Evolutionary conservation across 92 coral and sea anemone species (phyloP).

Genomic region (Siderastrea siderea): DNA sequence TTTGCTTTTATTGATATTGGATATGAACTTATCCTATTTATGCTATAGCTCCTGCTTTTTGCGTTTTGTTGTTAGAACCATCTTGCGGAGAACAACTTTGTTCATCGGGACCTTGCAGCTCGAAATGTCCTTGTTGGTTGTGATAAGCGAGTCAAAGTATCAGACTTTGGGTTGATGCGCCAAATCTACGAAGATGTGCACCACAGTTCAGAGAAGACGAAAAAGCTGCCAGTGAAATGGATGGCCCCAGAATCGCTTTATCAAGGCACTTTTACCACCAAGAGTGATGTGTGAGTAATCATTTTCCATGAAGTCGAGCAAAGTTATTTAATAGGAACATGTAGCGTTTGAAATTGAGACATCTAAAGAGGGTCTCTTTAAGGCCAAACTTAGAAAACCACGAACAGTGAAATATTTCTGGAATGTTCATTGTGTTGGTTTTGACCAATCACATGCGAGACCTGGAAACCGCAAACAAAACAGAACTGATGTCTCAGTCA

Average conservation of each 20-base stretch:
- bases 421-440: no score
- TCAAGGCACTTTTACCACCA: constrained; percentile 77
- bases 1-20: neutral
- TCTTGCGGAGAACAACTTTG: neutral
- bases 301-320: no score
- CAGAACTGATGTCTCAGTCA: no score
- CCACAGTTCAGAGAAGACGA: constrained; percentile 17
- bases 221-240: constrained; percentile 64
- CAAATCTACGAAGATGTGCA: constrained; percentile 14
- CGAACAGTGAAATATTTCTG: no score
- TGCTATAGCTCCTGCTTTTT: neutral
- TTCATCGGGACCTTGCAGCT: constrained; percentile 16
- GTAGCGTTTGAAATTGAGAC: no score
- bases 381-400: no score
- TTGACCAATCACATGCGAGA: no score
- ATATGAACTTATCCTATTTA: no score
- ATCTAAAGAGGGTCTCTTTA: no score
- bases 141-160: constrained; percentile 9
- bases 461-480: no score
- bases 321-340: no score
- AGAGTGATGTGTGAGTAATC: constrained; percentile 71
- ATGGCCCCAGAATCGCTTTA: constrained; percentile 75
- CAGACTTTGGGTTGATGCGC: constrained; percentile 20
- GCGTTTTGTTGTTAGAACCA: neutral
- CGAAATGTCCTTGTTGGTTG: constrained; percentile 10